Base-by-base conservation (phyloP, 1,140 invertebrate genomes). In the Zaprionus kolodkinae region DNA sequence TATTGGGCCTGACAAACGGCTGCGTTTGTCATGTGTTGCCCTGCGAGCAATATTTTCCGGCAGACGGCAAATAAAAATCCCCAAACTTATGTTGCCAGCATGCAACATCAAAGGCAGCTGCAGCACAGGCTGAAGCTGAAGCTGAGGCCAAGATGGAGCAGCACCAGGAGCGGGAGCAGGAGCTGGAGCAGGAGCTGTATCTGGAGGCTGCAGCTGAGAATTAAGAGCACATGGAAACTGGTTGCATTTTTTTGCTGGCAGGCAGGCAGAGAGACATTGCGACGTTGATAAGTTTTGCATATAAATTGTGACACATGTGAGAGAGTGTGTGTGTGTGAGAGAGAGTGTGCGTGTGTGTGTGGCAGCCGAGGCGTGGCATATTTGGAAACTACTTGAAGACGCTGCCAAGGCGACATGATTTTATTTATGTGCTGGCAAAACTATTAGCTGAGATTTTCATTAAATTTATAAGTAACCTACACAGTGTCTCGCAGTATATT, bases 1-100 rank as follows among this genome's bases (percentile, higher is more conserved):
- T 74, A 78, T 67, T 68, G 66, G 76, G 72, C 43, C 65, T 84
- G 85, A 89, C 85, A 89, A 88, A 81, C 85, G 88, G 85, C 85
- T 89, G 81, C 78, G 85, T 89, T 85, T 88, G 85, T 78, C 85
- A 88, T 88, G 78, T 82, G 81, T 85, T 88, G 76, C 78, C 85
- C 85, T 89, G 56, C 71, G 62, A 84, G 85, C 85, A 78, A 88
- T 88, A 88, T 88, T 85, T 88, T 78, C 76, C 63, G 77, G 64
- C 84, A 84, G 80, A 87, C 75, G 72, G 81, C 85, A 85, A 88
- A 88, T 85, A 88, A 89, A 84, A 88, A 88, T 88, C 85, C 85
- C 85, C 64, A 88, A 88, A 88, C 85, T 88, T 89, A 88, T 89
- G 85, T 83, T 87, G 67, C 61, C 70, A 76, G 52, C 72, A 64